These are phyloP conservation scores for Gymnocephalus cernua DNA, from an alignment of 2,113 vertebrate genomes.

Conservation along the genomic window DNA sequence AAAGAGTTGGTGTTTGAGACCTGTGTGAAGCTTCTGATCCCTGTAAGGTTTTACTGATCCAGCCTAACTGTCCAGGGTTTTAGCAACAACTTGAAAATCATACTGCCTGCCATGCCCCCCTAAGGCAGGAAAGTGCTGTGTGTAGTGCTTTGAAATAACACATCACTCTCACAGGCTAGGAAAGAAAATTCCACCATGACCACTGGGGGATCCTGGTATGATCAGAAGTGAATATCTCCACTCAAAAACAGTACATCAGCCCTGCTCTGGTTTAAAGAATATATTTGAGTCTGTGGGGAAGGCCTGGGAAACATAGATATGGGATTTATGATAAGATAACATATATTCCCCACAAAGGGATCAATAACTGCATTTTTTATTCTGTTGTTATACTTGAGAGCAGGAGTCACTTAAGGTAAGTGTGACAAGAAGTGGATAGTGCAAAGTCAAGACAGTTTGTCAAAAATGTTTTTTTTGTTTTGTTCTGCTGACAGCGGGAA, in stretches of 20 bases:
- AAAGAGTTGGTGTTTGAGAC: conserved; percentile 7
- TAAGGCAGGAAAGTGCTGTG: conserved; percentile 20
- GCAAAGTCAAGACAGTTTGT: neutral
- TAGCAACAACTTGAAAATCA: conserved; percentile 10
- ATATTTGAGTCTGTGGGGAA: neutral
- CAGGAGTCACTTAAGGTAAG: neutral
- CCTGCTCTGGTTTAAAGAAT: neutral
- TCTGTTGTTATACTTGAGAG: neutral
- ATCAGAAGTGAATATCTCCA: conserved; percentile 4
- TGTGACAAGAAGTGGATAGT: neutral
- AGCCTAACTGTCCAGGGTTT: conserved; percentile 23
- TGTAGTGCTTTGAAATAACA: conserved; percentile 35
- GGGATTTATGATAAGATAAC: conserved; percentile 13
- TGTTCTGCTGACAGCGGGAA: neutral
- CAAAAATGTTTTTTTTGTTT: neutral
- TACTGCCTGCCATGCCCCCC: conserved; percentile 15
- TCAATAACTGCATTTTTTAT: neutral
- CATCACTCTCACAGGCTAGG: neutral
- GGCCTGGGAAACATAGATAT: conserved; percentile 3
- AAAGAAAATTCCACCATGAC: conserved; percentile 1
- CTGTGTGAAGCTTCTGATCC: conserved; percentile 33
- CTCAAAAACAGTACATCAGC: conserved; percentile 6
- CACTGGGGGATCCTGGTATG: conserved; percentile 18
- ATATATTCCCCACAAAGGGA: neutral
- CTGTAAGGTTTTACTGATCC: conserved; percentile 33